Conservation (phyloP, 2,797 vertebrate species). For the Ataeniobius toweri region DNA sequence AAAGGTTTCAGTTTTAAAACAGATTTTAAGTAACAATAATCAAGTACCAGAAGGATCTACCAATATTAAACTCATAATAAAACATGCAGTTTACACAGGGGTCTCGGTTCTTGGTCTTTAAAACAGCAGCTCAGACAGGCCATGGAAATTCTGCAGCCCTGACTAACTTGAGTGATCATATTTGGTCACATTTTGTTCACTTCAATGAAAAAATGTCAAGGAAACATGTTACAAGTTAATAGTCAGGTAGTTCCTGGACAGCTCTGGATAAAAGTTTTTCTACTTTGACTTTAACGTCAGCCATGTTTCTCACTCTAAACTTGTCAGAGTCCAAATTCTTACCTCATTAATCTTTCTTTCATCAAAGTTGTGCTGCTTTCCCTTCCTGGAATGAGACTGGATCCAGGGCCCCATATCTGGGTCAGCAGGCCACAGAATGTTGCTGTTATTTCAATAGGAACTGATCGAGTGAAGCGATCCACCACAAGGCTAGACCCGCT, state of each 20-base stretch:
- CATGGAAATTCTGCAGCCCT: background rate
- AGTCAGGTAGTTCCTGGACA: background rate
- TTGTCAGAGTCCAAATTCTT: slow-evolving; percentile 41
- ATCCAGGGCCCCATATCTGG: slow-evolving; percentile 66
- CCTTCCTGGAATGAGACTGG: slow-evolving; percentile 57
- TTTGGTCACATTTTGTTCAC: background rate
- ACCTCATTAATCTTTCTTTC: slow-evolving; percentile 71
- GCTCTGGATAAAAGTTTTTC: background rate
- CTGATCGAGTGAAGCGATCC: slow-evolving; percentile 27
- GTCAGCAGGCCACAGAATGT: slow-evolving; percentile 6
- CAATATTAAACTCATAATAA: background rate
- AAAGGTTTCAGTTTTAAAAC: background rate
- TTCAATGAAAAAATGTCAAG: background rate
- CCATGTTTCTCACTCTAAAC: slow-evolving; percentile 14
- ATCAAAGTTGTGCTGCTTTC: slow-evolving; percentile 50
- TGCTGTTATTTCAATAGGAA: slow-evolving; percentile 19
- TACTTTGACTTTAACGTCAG: background rate
- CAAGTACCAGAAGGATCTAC: no score
- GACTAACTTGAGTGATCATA: background rate
- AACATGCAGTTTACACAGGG: no score
- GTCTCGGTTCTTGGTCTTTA: no score
- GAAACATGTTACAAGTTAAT: background rate
- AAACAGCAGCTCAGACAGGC: background rate
- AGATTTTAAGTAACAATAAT: background rate
- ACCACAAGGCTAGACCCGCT: slow-evolving; percentile 12